Conservation (phyloP, 2,888 invertebrate species). For the Pegoplata infirma region DNA sequence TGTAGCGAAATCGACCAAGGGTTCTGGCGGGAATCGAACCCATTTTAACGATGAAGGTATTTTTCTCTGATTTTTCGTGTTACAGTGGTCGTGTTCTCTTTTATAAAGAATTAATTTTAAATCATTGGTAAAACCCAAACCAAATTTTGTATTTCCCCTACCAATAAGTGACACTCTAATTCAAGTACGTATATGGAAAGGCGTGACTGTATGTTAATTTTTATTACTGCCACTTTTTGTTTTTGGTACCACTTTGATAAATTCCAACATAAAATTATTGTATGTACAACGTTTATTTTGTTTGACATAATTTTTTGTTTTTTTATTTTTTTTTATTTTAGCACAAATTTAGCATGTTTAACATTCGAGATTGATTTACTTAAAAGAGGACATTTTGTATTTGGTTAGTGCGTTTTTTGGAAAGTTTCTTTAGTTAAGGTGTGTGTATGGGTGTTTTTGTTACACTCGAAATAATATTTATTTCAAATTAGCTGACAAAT, state of each 20-base stretch:
- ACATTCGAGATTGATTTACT: background rate
- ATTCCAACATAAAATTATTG: conserved; percentile 31
- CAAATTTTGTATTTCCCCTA: too few relatives aligned
- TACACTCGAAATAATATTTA: too few relatives aligned
- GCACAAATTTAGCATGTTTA: conserved; percentile 53
- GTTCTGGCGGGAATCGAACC: too few relatives aligned
- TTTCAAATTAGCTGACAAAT: too few relatives aligned
- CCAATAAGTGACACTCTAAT: background rate
- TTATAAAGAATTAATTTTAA: too few relatives aligned
- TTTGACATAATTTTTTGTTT: conserved; percentile 59
- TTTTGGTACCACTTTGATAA: conserved; percentile 44
- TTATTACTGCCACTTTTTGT: conserved; percentile 44
- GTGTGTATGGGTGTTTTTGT: background rate
- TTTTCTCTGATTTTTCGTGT: too few relatives aligned
- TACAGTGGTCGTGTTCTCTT: too few relatives aligned
- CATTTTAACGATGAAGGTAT: too few relatives aligned
- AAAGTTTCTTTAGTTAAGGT: background rate
- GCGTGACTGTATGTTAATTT: conserved; percentile 62
- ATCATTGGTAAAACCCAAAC: too few relatives aligned
- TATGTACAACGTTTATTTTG: conserved; percentile 37
- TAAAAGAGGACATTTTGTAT: conserved; percentile 29
- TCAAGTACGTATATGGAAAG: conserved; percentile 16
- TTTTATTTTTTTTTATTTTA: too few relatives aligned
- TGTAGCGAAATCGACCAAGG: too few relatives aligned
- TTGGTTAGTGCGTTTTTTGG: conserved; percentile 1